phyloP scores from a whole-genome alignment of 1,140 invertebrate genomes.

The Drosophila cardini region DNA sequence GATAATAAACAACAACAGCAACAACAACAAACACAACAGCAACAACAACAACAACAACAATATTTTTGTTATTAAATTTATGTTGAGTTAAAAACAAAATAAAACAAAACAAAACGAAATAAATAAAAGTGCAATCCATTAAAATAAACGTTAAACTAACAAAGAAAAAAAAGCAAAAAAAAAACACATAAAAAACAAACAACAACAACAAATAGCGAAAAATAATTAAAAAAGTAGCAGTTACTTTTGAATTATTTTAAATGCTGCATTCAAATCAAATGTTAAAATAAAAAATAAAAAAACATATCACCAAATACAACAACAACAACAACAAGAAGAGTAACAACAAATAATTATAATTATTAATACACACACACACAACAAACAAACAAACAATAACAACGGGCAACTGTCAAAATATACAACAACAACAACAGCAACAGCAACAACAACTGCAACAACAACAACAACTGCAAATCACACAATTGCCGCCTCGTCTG shows the following conservation, averaged over 20 bases:
- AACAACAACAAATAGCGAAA: slow-evolving; percentile 58
- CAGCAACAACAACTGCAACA: slow-evolving; percentile 51
- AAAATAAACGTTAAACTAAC: slow-evolving; percentile 48
- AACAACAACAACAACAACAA: slow-evolving; percentile 61
- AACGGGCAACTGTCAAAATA: slow-evolving; percentile 66
- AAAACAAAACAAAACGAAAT: slow-evolving; percentile 28
- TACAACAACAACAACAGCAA: slow-evolving; percentile 50
- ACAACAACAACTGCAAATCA: slow-evolving; percentile 57
- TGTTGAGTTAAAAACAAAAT: slow-evolving; percentile 73
- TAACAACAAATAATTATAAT: slow-evolving; percentile 65
- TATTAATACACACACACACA: slow-evolving; percentile 62
- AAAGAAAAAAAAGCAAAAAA: slow-evolving; percentile 44
- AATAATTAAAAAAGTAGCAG: slow-evolving; percentile 80
- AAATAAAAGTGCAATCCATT: slow-evolving; percentile 75
- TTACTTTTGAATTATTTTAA: slow-evolving; percentile 82
- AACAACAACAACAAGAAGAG: slow-evolving; percentile 58
- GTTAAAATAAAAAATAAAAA: slow-evolving; percentile 56
- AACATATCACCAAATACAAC: slow-evolving; percentile 72
- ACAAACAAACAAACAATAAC: slow-evolving; percentile 44
- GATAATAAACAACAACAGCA: slow-evolving; percentile 67
- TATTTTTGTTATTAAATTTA: slow-evolving; percentile 81
- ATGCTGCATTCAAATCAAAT: slow-evolving; percentile 54
- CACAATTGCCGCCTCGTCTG: slow-evolving; percentile 66
- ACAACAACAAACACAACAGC: slow-evolving; percentile 30
- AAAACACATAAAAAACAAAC: slow-evolving; percentile 31